Evolutionary conservation across 2,797 vertebrate genomes (phyloP).

Genomic region (Propithecus deckenii): DNA sequence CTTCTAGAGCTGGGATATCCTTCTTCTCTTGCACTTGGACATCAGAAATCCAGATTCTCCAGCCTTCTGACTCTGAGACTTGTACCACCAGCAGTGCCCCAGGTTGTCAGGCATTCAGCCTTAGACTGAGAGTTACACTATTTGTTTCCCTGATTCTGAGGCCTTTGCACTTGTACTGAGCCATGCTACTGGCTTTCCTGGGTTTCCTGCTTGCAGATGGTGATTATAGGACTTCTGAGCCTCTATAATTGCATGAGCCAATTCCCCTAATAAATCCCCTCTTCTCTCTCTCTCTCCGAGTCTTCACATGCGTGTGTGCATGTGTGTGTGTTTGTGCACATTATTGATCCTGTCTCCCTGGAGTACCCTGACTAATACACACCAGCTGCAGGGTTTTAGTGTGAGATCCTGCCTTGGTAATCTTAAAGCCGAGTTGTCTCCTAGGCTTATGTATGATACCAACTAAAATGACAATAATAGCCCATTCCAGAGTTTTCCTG

Average conservation of each 20-base stretch:
- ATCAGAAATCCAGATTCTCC: not conserved
- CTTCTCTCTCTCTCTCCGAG: accelerated
- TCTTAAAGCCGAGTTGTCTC: not conserved
- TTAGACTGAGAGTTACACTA: not conserved
- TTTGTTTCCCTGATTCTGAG: not conserved
- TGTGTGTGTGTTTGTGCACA: not conserved
- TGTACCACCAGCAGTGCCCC: not conserved
- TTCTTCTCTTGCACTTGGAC: not conserved
- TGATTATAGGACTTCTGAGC: not conserved
- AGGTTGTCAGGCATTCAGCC: not conserved
- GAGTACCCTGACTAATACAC: not conserved
- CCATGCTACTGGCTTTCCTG: not conserved
- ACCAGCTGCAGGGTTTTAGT: not conserved
- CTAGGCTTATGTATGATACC: not conserved
- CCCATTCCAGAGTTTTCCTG: not conserved
- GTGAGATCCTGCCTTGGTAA: not conserved
- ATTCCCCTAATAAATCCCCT: not conserved
- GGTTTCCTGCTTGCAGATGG: not conserved
- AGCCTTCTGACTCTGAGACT: not conserved
- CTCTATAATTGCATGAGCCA: not conserved
- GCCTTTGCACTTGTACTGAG: not conserved
- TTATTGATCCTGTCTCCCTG: not conserved
- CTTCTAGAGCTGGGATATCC: not conserved
- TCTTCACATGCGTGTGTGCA: too few relatives aligned
- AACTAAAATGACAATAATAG: not conserved